Conservation (phyloP, 92 coral and sea anemone species). For the Phenganax stokvisi region DNA sequence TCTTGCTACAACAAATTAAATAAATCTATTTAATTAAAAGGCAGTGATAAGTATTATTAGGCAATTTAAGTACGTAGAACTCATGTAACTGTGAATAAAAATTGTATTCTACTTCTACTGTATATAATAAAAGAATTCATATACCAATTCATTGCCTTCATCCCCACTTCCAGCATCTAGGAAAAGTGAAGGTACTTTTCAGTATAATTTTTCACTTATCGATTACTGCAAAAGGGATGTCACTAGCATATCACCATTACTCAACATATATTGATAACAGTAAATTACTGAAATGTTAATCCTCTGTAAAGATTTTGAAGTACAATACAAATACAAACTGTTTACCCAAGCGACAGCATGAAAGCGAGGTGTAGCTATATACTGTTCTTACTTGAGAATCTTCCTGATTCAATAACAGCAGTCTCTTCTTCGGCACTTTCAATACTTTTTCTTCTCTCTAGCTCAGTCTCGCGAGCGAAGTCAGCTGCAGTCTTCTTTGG, state of each 20-base stretch:
- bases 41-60: too few relatives aligned
- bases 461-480: conserved; percentile 80
- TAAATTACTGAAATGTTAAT: too few relatives aligned
- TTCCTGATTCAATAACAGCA: conserved; percentile 48
- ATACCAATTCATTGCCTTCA: background rate
- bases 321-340: too few relatives aligned
- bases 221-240: background rate
- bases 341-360: too few relatives aligned
- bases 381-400: conserved; percentile 32
- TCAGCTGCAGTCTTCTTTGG: conserved; percentile 92
- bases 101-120: background rate
- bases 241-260: too few relatives aligned
- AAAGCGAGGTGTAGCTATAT: background rate
- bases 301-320: too few relatives aligned
- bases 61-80: too few relatives aligned
- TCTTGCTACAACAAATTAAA: too few relatives aligned
- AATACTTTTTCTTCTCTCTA: conserved; percentile 63
- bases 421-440: conserved; percentile 32
- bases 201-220: background rate
- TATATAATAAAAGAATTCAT: background rate
- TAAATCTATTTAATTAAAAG: too few relatives aligned
- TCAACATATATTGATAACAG: too few relatives aligned
- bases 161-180: conserved; percentile 1
- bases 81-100: too few relatives aligned
- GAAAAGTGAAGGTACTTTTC: background rate